Evolutionary conservation across 1,140 invertebrate species (phyloP), one percentile per base, ranked within the genome.

Genomic region (Drosophila rhopaloa): DNA sequence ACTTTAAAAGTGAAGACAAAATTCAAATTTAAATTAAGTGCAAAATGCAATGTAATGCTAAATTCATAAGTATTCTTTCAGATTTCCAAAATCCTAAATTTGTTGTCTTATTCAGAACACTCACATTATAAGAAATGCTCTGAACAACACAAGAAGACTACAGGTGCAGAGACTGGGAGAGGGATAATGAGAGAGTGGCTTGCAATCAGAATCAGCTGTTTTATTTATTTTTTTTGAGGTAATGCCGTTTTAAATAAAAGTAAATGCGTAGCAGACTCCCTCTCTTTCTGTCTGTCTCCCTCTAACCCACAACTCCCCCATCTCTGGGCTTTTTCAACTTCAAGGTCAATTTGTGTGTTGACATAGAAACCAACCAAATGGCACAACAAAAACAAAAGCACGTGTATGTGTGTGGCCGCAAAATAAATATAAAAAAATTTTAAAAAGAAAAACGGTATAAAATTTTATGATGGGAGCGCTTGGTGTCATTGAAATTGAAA

Each of bases 281-380:
- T 8, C 47, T 37, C 41, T 32, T 14, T 10, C n/a, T 16, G 13
- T 29, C 14, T 29, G 47, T 29, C 27, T 57, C n/a, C 14, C 38
- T 24, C 27, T 24, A 24, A 14, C 13, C 16, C 16, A 43, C 13
- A 59, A 32, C 29, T 43, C 29, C 27, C 32, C 60, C 54, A 9
- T 14, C 27, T 48, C 32, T 13, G 43, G 27, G 38, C n/a, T 58
- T 44, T 47, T 76, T 48, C 66, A 29, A 74, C 66, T 79, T 58
- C 84, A 89, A 89, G 84, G 84, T 90, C 80, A 89, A 75, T 59
- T 84, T 67, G 54, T 67, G 57, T 83, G 84, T 89, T 89, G 83
- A 88, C 83, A 88, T 88, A 89, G 84, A 89, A 88, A 89, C 84
- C 76, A 66, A 66, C 60, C 46, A 66, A 66, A 68, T 43, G 70